Evolutionary conservation across 2,113 vertebrate genomes (phyloP), one percentile per base, ranked within the genome.

Genomic region (Seriola rivoliana): DNA sequence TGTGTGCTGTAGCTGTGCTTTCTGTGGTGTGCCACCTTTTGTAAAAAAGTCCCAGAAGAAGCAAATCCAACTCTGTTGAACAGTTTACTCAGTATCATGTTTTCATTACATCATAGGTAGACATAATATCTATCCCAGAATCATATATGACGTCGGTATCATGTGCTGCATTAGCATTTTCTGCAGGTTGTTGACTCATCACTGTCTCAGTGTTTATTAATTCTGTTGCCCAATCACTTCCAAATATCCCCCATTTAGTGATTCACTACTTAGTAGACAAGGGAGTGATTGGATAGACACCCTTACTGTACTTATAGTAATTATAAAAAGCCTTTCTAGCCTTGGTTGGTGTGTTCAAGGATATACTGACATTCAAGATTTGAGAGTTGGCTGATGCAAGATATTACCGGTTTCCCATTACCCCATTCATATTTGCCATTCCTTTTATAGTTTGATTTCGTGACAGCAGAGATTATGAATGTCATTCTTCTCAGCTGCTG

Each of bases 161-260:
- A 63, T 59, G 54, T 66, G 40, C 57, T 67, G 68, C 42, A 70
- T 84, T 88, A 29, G 17, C 59, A 66, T 76, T 74, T 64, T 59
- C 73, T 78, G 60, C 74, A 79, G 82, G 74, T 75, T 54, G 65
- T 0, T 83, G 70, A 70, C 57, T 81, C 76, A 84, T 80, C 66
- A 81, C 23, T 46, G 40, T 64, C 19, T 77, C 55, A 19, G n/a
- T 67, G 66, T 71, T 81, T 29, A 46, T 65, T 62, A 32, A 85
- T 81, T 79, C 63, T 65, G 58, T 69, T 88, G 23, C 48, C 36
- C 44, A 79, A 64, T 85, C 76, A 71, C 6, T 58, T 84, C 40
- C 64, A 86, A 71, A 70, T 59, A 74, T 67, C 85, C 57, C 29
- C 65, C 16, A 16, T 29, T 8, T 38, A 79, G 32, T 79, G 84